phyloP scores from a whole-genome alignment of 2,888 invertebrate species.

The Xestia ashworthii region DNA sequence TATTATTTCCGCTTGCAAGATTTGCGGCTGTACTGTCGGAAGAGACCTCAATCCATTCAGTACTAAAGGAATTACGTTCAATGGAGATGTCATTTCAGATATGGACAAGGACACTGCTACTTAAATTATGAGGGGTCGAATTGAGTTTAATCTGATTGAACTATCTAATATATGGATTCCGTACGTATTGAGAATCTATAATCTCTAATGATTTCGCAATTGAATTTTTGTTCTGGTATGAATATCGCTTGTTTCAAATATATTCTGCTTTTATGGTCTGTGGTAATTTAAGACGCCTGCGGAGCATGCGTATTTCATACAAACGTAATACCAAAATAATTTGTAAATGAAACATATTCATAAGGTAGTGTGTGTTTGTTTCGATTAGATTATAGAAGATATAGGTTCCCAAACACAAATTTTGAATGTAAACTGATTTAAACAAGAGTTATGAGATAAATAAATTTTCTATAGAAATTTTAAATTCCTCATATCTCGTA shows the following conservation, averaged over 20 bases:
- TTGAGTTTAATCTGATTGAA: constrained; percentile 21
- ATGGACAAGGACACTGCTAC: constrained; percentile 13
- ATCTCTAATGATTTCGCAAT: constrained; percentile 23
- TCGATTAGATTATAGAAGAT: too few species aligned
- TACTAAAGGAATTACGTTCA: constrained; percentile 34
- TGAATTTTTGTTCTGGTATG: not conserved
- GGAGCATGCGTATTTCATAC: too few species aligned
- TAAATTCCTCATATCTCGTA: too few species aligned
- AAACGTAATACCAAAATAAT: too few species aligned
- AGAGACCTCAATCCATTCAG: constrained; percentile 17
- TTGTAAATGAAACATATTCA: too few species aligned
- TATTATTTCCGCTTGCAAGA: constrained; percentile 8
- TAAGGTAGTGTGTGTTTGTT: too few species aligned
- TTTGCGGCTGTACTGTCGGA: not conserved
- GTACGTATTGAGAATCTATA: constrained; percentile 27
- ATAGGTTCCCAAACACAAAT: too few species aligned
- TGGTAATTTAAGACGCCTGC: too few species aligned
- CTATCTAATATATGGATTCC: constrained; percentile 18
- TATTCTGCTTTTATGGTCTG: too few species aligned
- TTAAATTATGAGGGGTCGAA: constrained; percentile 37
- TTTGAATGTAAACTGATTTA: too few species aligned
- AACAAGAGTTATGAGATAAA: too few species aligned
- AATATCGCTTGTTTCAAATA: not conserved
- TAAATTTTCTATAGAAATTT: too few species aligned
- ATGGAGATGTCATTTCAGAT: constrained; percentile 46